Percentiles rank a stretch among this genome's conserved stretches.
Conservation (phyloP, 2,113 vertebrate species). For the Poeciliopsis turrubarensis region DNA sequence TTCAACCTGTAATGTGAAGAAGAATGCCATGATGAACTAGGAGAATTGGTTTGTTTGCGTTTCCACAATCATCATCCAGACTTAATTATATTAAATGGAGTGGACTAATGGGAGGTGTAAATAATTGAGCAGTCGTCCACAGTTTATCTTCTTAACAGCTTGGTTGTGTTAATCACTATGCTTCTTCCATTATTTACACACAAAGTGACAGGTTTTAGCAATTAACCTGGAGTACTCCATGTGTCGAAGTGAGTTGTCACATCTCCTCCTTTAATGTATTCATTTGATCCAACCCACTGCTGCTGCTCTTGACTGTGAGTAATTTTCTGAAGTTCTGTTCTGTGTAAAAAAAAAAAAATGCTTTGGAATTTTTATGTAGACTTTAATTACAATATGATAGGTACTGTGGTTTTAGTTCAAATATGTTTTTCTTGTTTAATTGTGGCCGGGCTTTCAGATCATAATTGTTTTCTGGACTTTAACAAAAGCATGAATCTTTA, state of each 20-base stretch:
- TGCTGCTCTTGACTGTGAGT: not conserved
- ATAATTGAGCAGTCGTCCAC: conserved; percentile 29
- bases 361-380: not conserved
- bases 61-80: conserved; percentile 14
- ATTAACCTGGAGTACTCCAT: conserved; percentile 2
- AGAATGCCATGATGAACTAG: conserved; percentile 6
- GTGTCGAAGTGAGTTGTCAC: conserved; percentile 1
- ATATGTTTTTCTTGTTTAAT: not conserved
- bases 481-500: no score
- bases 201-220: conserved; percentile 5
- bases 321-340: not conserved
- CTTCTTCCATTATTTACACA: conserved; percentile 23
- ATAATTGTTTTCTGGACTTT: not conserved
- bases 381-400: not conserved
- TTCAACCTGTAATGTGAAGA: conserved; percentile 7
- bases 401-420: not conserved
- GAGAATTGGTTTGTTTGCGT: conserved; percentile 20
- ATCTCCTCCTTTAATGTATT: not conserved
- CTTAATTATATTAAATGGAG: conserved; percentile 40
- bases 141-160: conserved; percentile 30
- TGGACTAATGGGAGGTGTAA: conserved; percentile 43
- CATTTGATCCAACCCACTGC: conserved; percentile 6
- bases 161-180: conserved; percentile 32
- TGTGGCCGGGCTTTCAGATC: not conserved
- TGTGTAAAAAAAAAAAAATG: not conserved